These are phyloP conservation scores for Monarcha castaneiventris DNA, from an alignment of 2,113 vertebrate species.

Conservation along the genomic window DNA sequence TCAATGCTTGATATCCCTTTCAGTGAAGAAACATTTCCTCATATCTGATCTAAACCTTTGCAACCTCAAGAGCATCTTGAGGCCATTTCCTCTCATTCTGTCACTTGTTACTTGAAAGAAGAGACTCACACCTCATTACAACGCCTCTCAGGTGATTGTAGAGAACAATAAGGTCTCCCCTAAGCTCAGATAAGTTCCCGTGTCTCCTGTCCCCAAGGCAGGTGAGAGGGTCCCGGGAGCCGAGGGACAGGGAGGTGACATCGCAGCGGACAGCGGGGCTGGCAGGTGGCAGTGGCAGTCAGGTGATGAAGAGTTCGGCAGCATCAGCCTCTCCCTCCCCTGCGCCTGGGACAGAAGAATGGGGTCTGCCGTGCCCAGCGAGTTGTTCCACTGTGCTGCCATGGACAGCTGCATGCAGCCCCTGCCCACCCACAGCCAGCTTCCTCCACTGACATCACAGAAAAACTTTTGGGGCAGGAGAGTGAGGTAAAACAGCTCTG, in stretches of 20 bases:
- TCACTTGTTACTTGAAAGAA: background rate
- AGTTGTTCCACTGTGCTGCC: background rate
- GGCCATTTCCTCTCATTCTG: background rate
- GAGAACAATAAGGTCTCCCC: background rate
- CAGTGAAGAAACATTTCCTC: background rate
- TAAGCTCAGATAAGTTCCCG: too few relatives aligned
- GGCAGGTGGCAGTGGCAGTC: background rate
- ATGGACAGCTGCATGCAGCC: background rate
- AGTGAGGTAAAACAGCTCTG: background rate
- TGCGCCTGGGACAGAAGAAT: rapidly evolving
- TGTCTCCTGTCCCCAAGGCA: background rate
- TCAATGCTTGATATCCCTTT: background rate
- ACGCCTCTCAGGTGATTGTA: background rate
- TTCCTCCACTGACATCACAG: background rate
- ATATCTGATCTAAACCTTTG: background rate
- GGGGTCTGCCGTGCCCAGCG: rapidly evolving
- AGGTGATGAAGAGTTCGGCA: background rate
- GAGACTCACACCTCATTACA: background rate
- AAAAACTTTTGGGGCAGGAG: background rate
- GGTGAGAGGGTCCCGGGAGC: background rate
- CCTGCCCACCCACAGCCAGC: background rate
- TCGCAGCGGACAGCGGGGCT: rapidly evolving
- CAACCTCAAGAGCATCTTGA: background rate
- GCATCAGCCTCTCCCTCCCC: background rate
- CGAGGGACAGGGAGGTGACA: background rate